Percentiles rank a stretch among this genome's conserved stretches.
phyloP scores from a whole-genome alignment of 2,888 invertebrate species.

The Prosopocoilus inquinatus region DNA sequence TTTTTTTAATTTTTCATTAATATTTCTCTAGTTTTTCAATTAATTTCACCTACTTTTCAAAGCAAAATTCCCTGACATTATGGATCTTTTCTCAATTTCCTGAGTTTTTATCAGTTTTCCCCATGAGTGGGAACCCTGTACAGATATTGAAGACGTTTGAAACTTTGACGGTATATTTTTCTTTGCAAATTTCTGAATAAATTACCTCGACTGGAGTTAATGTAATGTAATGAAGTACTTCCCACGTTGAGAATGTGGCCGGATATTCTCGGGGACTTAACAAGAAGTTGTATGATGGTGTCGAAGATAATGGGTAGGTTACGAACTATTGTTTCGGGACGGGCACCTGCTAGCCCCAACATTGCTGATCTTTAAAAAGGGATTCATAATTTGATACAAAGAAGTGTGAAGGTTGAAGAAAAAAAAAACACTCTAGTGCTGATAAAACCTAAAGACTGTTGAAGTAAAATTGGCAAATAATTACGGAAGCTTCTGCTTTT shows the following conservation, averaged over 20 bases:
- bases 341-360: slow-evolving; percentile 72
- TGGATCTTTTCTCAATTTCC: too few relatives aligned
- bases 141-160: too few relatives aligned
- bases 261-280: slow-evolving; percentile 74
- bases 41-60: too few relatives aligned
- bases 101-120: too few relatives aligned
- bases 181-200: too few relatives aligned
- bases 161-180: too few relatives aligned
- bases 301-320: slow-evolving; percentile 81
- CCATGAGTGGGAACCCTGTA: too few relatives aligned
- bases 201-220: too few relatives aligned
- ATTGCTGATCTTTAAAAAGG: slow-evolving; percentile 40
- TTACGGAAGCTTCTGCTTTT: neutral
- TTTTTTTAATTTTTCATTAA: too few relatives aligned
- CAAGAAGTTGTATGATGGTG: slow-evolving; percentile 75
- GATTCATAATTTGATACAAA: neutral
- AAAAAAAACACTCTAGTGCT: slow-evolving; percentile 6
- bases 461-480: neutral
- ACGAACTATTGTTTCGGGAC: slow-evolving; percentile 74
- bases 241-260: slow-evolving; percentile 76
- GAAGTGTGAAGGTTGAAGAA: neutral
- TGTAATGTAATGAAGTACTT: too few relatives aligned
- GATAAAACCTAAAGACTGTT: neutral
- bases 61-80: too few relatives aligned
- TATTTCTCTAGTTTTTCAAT: too few relatives aligned